phyloP scores from a whole-genome alignment of 2,888 invertebrate genomes.

The Antitype chi region DNA sequence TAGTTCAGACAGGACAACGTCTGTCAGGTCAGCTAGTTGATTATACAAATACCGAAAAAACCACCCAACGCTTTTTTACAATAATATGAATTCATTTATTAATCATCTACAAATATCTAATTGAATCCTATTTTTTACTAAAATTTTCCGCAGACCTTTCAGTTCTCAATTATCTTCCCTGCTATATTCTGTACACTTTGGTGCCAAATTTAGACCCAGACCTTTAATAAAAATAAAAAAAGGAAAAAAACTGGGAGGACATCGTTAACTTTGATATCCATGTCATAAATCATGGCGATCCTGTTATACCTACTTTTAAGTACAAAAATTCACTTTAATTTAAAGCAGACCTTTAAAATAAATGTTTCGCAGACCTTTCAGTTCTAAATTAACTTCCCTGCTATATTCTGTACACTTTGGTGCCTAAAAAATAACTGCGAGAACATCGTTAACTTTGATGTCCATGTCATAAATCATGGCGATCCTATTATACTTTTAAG shows the following conservation, averaged over 20 bases:
- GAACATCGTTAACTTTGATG: conserved; percentile 48
- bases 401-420: conserved; percentile 7
- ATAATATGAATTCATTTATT: too few relatives aligned
- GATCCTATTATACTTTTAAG: conserved; percentile 61
- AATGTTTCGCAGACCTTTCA: neutral
- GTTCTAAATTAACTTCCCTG: conserved; percentile 2
- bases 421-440: conserved; percentile 50
- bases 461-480: conserved; percentile 61
- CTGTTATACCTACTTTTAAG: conserved; percentile 63
- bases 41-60: too few relatives aligned
- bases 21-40: too few relatives aligned
- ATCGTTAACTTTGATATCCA: conserved; percentile 50
- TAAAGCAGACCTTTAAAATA: neutral
- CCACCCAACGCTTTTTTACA: too few relatives aligned
- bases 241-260: conserved; percentile 48
- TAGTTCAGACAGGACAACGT: too few relatives aligned
- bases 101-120: too few relatives aligned
- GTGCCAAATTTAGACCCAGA: conserved; percentile 38
- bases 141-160: neutral
- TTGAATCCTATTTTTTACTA: too few relatives aligned
- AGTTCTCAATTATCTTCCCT: conserved; percentile 2
- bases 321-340: too few relatives aligned
- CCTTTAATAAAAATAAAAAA: conserved; percentile 27
- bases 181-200: conserved; percentile 3
- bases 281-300: conserved; percentile 62